Base-by-base conservation (phyloP, 2,113 vertebrate genomes). In the Bufo gargarizans region DNA sequence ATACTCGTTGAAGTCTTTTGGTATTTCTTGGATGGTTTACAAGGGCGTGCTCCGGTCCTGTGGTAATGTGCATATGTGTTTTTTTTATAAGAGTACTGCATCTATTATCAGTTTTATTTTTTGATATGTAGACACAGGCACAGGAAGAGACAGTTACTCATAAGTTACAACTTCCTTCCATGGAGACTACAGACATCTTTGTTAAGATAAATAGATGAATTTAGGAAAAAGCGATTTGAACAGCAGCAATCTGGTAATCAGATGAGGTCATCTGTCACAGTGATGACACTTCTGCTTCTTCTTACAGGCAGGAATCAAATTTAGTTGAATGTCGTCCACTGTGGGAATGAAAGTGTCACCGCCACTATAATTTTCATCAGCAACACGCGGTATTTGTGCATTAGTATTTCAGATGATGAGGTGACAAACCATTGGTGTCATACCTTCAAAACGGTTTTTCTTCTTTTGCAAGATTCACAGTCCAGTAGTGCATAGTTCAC, bases 141-240 rank as follows among this genome's bases (percentile, higher is more conserved):
- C 33, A 33, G 77, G 76, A 74, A 74, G 55, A 71, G 47, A 71
- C 82, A 43, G 12, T 63, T 53, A 88, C 67, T 33, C 33, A 33
- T 33, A 33, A 33, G 33, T 33, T 33, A 82, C 56, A 59, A 61
- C 67, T 55, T n/a, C 59, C 67, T 83, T 77, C 71, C 67, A 14
- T 14, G 45, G 47, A 77, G 56, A 55, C 82, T 59, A 88, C 71
- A 88, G n/a, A 67, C 80, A 83, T 83, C 80, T 55, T 83, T 88
- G 71, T 84, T 69, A 49, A 69, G 63, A 83, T 83, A 83, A 80
- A 67, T 43, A 55, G 74, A 59, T 74, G 61, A 19, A 61, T 82
- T 88, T 72, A 61, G 50, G 43, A 74, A 22, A n/a, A 82, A 88
- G 78, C 79, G 63, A 33, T 83, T 45, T 88, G 85, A 88, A 82